Base-by-base conservation (phyloP, 2,113 vertebrate species). In the Laticauda laticaudata region DNA sequence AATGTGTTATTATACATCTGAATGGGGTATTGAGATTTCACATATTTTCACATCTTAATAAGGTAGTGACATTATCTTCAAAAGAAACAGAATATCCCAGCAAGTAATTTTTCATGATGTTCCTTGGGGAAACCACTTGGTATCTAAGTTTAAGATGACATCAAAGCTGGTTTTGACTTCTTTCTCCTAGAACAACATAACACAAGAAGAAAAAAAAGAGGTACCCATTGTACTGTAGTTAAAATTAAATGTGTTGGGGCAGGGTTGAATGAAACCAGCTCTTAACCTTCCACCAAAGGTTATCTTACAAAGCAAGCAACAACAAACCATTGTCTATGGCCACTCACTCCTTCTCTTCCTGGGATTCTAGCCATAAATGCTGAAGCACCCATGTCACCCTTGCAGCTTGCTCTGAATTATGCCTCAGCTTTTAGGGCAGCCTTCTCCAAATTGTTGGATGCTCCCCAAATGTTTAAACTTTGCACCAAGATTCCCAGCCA, bases 281-380 rank as follows among this genome's bases (percentile, higher is more conserved):
- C 43, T 75, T 45, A 9, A 93, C 51, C 94, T 94, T 86, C 15
- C 48, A 87, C 81, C 24, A 91, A 91, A 92, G 39, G 6, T 6
- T 45, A n/a, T 0, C 69, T 89, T 45, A 23, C 7, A 2, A 48
- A 56, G 93, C 90, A 91, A 87, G 14, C 92, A 54, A 0, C 90
- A 29, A 92, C 94, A 85, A 69, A 88, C 88, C 95, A 54, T 91
- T 89, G 90, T 5, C 91, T 81, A 56, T 88, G 88, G 92, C 91
- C 94, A 0, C 39, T 92, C 96, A 96, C 89, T 94, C 75, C 93
- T 95, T 93, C 93, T 56, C 24, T 94, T 93, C 94, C 94, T 92
- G 89, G 3, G 93, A 94, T 92, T 94, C 93, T 69, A 92, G 0
- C 3, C 56, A 75, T 92, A 94, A 51, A 95, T 95, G 94, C 95